These are phyloP conservation scores for Spinus pinus DNA, from an alignment of 2,797 vertebrate species.

Conservation along the genomic window DNA sequence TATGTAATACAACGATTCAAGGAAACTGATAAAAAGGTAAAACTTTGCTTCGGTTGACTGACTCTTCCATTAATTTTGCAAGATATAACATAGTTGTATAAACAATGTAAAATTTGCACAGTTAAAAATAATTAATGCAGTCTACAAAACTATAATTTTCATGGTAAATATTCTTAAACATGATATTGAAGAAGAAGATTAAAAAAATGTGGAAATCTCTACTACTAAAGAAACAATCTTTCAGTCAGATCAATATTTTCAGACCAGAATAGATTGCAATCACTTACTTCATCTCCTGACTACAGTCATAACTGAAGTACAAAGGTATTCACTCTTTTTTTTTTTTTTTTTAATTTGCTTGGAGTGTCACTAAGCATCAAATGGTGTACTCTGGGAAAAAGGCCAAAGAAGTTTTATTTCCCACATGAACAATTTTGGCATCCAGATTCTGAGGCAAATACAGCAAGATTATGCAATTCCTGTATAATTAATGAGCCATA, in stretches of 20 bases:
- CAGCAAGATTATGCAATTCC: background rate
- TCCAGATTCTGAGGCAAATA: background rate
- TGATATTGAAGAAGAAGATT: background rate
- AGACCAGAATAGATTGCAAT: background rate
- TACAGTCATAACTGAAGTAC: background rate
- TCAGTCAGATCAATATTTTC: background rate
- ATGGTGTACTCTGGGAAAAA: background rate
- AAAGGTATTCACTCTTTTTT: background rate
- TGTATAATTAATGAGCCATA: background rate
- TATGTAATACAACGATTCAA: background rate
- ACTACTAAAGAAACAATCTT: background rate
- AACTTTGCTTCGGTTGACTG: background rate
- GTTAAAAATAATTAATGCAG: background rate
- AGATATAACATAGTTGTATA: background rate
- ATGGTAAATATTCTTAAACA: background rate
- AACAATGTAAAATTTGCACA: background rate
- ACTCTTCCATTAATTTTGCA: background rate
- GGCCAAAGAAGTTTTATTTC: background rate
- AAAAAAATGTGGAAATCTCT: background rate
- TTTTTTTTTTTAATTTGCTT: background rate
- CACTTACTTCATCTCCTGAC: background rate
- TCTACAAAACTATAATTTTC: background rate
- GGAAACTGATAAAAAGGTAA: background rate
- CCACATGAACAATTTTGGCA: background rate
- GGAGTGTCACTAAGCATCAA: background rate